These are phyloP conservation scores for Takifugu flavidus DNA, from an alignment of 2,113 vertebrate genomes.

Conservation along the genomic window DNA sequence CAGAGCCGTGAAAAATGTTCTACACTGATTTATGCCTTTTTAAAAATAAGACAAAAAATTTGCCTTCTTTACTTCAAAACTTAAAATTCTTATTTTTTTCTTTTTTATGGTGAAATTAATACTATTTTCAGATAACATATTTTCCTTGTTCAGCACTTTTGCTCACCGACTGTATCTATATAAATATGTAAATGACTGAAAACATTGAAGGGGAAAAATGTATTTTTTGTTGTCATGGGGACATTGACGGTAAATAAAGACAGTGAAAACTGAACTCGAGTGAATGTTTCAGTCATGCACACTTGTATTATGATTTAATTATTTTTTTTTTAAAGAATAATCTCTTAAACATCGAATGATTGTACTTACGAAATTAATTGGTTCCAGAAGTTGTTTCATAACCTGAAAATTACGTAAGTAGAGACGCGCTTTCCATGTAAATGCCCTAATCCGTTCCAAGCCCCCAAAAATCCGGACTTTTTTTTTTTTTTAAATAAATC, in stretches of 20 bases:
- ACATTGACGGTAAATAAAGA: constrained; percentile 47
- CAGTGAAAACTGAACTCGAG: constrained; percentile 22
- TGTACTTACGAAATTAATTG: too few relatives aligned
- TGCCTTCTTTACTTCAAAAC: background rate
- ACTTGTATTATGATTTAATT: background rate
- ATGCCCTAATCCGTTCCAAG: too few relatives aligned
- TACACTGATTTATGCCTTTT: constrained; percentile 15
- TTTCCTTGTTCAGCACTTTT: constrained; percentile 67
- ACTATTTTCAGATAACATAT: constrained; percentile 44
- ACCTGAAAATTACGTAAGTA: too few relatives aligned
- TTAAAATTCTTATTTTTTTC: constrained; percentile 9
- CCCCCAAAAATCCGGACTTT: too few relatives aligned
- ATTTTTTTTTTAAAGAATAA: too few relatives aligned
- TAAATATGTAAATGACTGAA: constrained; percentile 64
- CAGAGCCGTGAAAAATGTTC: constrained; percentile 26
- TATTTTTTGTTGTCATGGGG: constrained; percentile 54
- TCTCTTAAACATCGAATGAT: too few relatives aligned
- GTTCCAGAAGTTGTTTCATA: too few relatives aligned
- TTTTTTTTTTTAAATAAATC: too few relatives aligned
- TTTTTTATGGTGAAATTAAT: constrained; percentile 41
- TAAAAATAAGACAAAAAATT: background rate
- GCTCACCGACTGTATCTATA: constrained; percentile 55
- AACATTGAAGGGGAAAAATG: constrained; percentile 42
- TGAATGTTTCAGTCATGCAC: background rate
- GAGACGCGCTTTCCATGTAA: too few relatives aligned